Conservation (phyloP, 2,888 invertebrate genomes). For the Hemaris fuciformis region DNA sequence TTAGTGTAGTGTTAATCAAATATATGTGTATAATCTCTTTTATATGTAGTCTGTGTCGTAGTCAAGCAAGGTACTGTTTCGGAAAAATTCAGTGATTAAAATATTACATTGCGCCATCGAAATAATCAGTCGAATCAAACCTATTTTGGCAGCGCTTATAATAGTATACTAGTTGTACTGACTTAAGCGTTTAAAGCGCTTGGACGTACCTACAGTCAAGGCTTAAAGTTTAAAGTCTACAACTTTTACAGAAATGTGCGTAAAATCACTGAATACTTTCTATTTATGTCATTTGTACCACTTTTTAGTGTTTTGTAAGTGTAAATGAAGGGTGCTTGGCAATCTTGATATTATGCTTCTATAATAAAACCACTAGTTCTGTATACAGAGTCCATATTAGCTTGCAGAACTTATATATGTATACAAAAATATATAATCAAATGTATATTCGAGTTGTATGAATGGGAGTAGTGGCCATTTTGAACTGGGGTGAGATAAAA, state of each 20-base stretch:
- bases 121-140: too few relatives aligned
- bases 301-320: neutral
- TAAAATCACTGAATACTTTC: neutral
- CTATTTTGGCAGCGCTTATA: neutral
- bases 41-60: too few relatives aligned
- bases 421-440: neutral
- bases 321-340: conserved; percentile 9
- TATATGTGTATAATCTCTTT: neutral
- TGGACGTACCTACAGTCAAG: neutral
- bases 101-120: too few relatives aligned
- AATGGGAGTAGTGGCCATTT: neutral
- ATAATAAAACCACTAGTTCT: neutral
- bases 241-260: neutral
- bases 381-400: neutral
- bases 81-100: neutral
- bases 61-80: neutral
- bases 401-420: conserved; percentile 12
- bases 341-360: neutral
- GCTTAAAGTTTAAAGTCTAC: neutral
- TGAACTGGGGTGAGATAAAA: neutral
- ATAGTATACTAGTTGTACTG: neutral
- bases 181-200: neutral
- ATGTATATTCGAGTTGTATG: neutral
- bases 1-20: neutral
- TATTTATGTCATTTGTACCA: neutral